A percentile compares a stretch with the other conserved stretches of the same genome.
phyloP scores from a whole-genome alignment of 2,888 invertebrate species.

The Dasysyrphus tricinctus region DNA sequence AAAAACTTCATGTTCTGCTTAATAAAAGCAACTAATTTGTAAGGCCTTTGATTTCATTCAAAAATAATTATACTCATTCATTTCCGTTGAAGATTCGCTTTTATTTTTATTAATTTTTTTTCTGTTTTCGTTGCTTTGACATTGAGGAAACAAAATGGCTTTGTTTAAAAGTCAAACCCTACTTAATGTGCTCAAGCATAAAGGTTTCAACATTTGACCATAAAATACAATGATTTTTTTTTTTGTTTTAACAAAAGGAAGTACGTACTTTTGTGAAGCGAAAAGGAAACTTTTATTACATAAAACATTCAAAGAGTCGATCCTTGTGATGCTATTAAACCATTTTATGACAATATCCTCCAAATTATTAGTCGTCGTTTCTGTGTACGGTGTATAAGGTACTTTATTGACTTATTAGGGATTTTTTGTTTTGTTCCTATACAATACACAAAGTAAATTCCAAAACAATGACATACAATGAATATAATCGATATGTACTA shows the following conservation, averaged over 20 bases:
- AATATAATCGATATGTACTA: constrained; percentile 39
- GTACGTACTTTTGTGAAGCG: constrained; percentile 11
- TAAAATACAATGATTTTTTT: constrained; percentile 27
- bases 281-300: constrained; percentile 39
- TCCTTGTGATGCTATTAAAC: constrained; percentile 37
- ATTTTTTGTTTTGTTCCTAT: neutral
- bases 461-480: constrained; percentile 37
- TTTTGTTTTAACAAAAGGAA: constrained; percentile 11
- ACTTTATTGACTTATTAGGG: constrained; percentile 44
- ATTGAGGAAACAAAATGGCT: constrained; percentile 24
- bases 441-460: constrained; percentile 25
- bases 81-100: neutral
- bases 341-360: constrained; percentile 37
- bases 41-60: constrained; percentile 11
- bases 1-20: neutral
- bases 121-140: neutral
- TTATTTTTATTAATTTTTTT: neutral
- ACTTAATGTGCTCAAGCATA: constrained; percentile 32
- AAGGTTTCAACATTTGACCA: constrained; percentile 33
- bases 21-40: constrained; percentile 7
- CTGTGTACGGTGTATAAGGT: constrained; percentile 11
- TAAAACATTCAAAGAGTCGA: constrained; percentile 23
- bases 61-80: neutral
- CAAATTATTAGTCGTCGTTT: constrained; percentile 39
- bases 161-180: constrained; percentile 33